Conservation (phyloP, 2,797 vertebrate genomes). For the Megaceryle alcyon region DNA sequence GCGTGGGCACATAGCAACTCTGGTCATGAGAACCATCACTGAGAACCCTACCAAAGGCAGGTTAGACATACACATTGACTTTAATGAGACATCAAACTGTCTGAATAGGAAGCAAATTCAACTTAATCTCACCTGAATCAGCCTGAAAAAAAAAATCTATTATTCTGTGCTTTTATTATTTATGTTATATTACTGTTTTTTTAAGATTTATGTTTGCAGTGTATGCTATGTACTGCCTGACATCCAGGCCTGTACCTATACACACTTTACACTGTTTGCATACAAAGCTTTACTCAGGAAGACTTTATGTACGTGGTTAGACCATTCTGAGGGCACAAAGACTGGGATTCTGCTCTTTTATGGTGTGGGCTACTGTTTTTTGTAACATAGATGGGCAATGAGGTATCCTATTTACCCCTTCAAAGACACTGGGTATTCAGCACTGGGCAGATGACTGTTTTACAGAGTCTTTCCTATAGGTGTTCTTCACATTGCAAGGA, state of each 20-base stretch:
- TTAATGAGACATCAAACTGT: neutral
- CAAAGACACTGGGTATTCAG: neutral
- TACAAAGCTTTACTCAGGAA: neutral
- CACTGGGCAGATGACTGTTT: accelerated
- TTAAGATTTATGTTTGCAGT: neutral
- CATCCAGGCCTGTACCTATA: neutral
- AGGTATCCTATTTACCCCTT: neutral
- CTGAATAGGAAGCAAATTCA: neutral
- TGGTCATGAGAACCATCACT: neutral
- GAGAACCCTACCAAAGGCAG: neutral
- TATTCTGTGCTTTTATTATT: neutral
- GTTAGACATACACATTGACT: neutral
- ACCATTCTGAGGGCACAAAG: neutral
- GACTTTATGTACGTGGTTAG: neutral
- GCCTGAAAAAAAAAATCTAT: neutral
- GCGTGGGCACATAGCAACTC: neutral
- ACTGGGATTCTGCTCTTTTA: neutral
- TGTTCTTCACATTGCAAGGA: neutral
- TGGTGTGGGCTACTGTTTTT: neutral
- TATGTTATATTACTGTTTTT: neutral
- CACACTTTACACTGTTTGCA: neutral
- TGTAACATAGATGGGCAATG: accelerated
- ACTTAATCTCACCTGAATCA: neutral
- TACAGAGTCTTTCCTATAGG: neutral
- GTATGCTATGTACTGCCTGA: neutral